phyloP scores from a whole-genome alignment of 35 echinoderm and acorn worm genomes.

The Chiridota heheva region DNA sequence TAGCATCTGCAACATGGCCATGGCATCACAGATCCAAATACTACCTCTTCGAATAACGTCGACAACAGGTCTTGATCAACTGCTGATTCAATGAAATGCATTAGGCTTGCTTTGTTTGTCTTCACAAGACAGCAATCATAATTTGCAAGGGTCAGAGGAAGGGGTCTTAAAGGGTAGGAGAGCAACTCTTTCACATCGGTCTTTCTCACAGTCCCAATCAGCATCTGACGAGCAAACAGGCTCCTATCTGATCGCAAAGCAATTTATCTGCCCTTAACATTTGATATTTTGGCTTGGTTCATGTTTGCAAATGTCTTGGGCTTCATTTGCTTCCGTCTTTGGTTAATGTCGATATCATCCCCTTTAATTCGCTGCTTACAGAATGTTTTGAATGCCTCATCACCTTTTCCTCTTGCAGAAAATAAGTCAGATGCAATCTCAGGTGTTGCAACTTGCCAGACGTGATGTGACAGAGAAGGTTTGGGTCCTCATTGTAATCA shows the following conservation, averaged over 20 bases:
- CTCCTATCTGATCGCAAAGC: conserved; percentile 39
- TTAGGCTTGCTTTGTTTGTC: conserved; percentile 53
- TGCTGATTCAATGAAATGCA: conserved; percentile 34
- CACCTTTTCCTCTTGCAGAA: conserved; percentile 2
- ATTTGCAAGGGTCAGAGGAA: conserved; percentile 40
- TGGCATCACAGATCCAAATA: conserved; percentile 14
- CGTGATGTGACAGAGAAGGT: conserved; percentile 9
- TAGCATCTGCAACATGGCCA: conserved; percentile 25
- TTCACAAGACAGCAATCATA: conserved; percentile 49
- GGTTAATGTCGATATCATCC: conserved; percentile 25
- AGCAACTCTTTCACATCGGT: conserved; percentile 45
- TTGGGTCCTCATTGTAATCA: background rate
- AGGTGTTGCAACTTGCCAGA: background rate
- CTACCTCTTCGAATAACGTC: conserved; percentile 19
- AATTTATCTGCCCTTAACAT: conserved; percentile 42
- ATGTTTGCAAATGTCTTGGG: conserved; percentile 25
- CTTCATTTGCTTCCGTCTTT: conserved; percentile 21
- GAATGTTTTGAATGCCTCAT: conserved; percentile 21
- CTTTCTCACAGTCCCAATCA: conserved; percentile 40
- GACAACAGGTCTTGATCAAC: conserved; percentile 11
- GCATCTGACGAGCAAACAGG: conserved; percentile 38
- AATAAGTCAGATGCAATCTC: conserved; percentile 12
- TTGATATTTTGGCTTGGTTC: conserved; percentile 7
- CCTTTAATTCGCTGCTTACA: conserved; percentile 24
- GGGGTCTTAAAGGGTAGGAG: conserved; percentile 42